Evolutionary conservation across 2,113 vertebrate genomes (phyloP).

Genomic region (Scytalopus superciliaris): DNA sequence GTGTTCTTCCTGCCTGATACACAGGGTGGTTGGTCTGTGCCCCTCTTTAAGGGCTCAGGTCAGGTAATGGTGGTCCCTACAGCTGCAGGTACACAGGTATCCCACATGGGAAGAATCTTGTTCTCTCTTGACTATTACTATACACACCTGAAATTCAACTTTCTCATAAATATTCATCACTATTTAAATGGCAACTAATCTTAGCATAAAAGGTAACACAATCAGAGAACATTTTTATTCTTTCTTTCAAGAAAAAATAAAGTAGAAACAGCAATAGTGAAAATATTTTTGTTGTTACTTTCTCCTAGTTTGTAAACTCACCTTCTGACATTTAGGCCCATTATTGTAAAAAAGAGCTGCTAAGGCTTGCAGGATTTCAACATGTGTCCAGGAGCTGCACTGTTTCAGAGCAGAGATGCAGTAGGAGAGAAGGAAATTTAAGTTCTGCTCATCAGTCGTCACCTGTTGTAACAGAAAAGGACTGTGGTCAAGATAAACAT

Average conservation of each 20-base stretch:
- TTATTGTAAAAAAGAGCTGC: slow-evolving; percentile 90
- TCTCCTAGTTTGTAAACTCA: slow-evolving; percentile 44
- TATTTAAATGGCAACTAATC: background rate
- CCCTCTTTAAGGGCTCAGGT: background rate
- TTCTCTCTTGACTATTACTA: background rate
- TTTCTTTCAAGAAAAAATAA: background rate
- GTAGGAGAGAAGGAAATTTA: slow-evolving; percentile 86
- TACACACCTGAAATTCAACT: background rate
- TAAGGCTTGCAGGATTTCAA: slow-evolving; percentile 88
- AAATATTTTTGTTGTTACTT: background rate
- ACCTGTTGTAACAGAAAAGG: slow-evolving; percentile 71
- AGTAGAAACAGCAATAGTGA: background rate
- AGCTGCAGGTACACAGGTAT: background rate
- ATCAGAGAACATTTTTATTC: background rate
- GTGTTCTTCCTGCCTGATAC: background rate
- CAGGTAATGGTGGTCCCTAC: background rate
- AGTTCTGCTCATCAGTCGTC: slow-evolving; percentile 85
- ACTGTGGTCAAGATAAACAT: background rate
- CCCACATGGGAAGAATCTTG: background rate
- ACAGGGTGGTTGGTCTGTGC: background rate
- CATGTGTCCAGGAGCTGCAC: slow-evolving; percentile 91
- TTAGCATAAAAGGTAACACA: background rate
- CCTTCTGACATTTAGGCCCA: slow-evolving; percentile 89
- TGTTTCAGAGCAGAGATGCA: slow-evolving; percentile 79
- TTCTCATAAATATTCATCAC: background rate